A percentile compares a stretch with the other conserved stretches of the same genome.
Conservation (phyloP, 2,888 invertebrate genomes). For the Graphium colonna region DNA sequence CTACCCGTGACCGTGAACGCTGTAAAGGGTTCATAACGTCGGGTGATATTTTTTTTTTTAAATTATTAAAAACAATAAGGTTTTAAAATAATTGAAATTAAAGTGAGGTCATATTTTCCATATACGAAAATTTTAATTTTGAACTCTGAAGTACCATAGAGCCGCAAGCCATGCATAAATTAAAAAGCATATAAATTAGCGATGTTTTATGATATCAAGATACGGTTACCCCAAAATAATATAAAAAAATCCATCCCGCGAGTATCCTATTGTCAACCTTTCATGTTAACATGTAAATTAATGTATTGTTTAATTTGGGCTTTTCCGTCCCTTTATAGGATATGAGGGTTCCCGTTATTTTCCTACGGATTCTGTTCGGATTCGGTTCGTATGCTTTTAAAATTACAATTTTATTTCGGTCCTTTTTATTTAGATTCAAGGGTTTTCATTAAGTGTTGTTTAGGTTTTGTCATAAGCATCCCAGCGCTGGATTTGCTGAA, state of each 20-base stretch:
- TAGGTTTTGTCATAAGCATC: slow-evolving; percentile 28
- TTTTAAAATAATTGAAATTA: too few species aligned
- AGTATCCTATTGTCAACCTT: slow-evolving; percentile 54
- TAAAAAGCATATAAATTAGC: too few species aligned
- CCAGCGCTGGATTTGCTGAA: slow-evolving; percentile 19
- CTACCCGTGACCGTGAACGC: too few species aligned
- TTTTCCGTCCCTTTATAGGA: slow-evolving; percentile 58
- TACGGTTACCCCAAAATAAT: neutral
- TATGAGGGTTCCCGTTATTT: slow-evolving; percentile 65
- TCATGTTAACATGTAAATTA: slow-evolving; percentile 72
- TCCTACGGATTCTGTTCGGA: slow-evolving; percentile 36
- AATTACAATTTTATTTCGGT: slow-evolving; percentile 17
- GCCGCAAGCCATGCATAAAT: too few species aligned
- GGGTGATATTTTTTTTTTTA: too few species aligned
- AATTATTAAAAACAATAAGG: too few species aligned
- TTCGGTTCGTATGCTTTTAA: slow-evolving; percentile 7
- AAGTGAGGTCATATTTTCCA: too few species aligned
- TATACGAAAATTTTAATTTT: too few species aligned
- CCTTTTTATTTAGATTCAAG: slow-evolving; percentile 18
- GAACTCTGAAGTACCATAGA: too few species aligned
- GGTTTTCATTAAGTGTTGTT: slow-evolving; percentile 33
- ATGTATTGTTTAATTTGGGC: slow-evolving; percentile 38
- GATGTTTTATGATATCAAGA: slow-evolving; percentile 29
- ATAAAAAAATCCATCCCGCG: slow-evolving; percentile 26
- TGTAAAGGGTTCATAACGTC: too few species aligned